Percentiles rank a stretch among this genome's conserved stretches.
phyloP scores from a whole-genome alignment of 2,888 invertebrate species.

The Thyatira batis region DNA sequence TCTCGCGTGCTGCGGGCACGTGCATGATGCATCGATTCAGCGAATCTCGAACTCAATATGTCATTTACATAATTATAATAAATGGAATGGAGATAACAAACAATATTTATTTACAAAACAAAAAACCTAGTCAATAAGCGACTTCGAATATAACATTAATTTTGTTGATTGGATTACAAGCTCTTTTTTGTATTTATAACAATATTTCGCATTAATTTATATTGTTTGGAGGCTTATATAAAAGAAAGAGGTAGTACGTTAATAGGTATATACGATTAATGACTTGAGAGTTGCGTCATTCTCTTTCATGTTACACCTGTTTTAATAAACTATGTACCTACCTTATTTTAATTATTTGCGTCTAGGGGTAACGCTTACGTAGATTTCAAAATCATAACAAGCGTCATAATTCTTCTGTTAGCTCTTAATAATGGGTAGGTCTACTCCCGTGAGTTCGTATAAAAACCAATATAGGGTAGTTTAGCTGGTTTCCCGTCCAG shows the following conservation, averaged over 20 bases:
- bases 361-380: neutral
- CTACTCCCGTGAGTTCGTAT: no score
- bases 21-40: constrained; percentile 19
- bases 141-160: no score
- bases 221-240: constrained; percentile 12
- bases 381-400: neutral
- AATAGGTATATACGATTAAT: constrained; percentile 32
- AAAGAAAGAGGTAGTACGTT: neutral
- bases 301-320: constrained; percentile 42
- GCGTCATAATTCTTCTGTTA: no score
- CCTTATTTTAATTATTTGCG: neutral
- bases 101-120: no score
- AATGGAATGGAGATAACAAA: no score
- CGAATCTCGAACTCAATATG: constrained; percentile 10
- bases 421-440: no score
- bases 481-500: no score
- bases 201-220: constrained; percentile 8
- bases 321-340: constrained; percentile 29
- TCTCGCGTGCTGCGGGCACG: constrained; percentile 30
- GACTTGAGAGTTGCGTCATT: constrained; percentile 37
- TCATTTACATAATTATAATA: neutral
- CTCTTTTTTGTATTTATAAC: neutral
- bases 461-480: no score
- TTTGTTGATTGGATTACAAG: no score
- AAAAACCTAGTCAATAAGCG: no score